Base-by-base conservation (phyloP, 2,888 invertebrate species). In the Spilarctia lutea region DNA sequence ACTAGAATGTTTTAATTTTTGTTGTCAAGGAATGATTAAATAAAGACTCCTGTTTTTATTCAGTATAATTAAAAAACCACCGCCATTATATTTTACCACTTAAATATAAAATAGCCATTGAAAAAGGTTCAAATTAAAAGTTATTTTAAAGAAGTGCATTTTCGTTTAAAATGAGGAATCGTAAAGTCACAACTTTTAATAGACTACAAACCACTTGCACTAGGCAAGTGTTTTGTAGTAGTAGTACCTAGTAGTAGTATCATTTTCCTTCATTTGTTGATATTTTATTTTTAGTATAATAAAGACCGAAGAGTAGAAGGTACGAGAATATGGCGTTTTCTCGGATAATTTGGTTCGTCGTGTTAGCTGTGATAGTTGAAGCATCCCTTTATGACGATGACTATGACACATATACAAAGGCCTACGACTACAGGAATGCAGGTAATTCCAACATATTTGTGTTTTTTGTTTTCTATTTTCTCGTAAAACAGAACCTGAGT, bases 371-470 rank as follows among this genome's bases (percentile, higher is more conserved):
- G 66, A 81, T 92, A 72, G 87, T 87, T 63, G 90, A 92, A 35
- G 94, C 92, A 0, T 89, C 95, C 7, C 82, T 95, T 8, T 95
- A 95, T 83, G 95, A 96, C 81, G 95, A 96, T 71, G 95, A 96
- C 79, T 96, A 95, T 87, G 96, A 96, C 81, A 88, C 91, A 1
- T 95, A 94, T 82, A 94, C 94, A 20, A 94, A 92, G 82, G 80
- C 85, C 74, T 94, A 94, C 83, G 94, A 96, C 88, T 94, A 92
- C 88, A 91, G 90, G 84, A 90, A 82, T 81, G 88, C 95, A 89
- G 96, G 96, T 95, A 91, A 93, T 84, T 73, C 16, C 2, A 71
- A 63, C 11, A 35, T 35, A 35, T 33, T 52, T 52, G 27, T 52
- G 33, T 30, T 30, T 69, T 39, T 69, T 63, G 6, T 30, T 18